These are phyloP conservation scores for Nibea albiflora DNA, from an alignment of 2,113 vertebrate species.

Conservation along the genomic window DNA sequence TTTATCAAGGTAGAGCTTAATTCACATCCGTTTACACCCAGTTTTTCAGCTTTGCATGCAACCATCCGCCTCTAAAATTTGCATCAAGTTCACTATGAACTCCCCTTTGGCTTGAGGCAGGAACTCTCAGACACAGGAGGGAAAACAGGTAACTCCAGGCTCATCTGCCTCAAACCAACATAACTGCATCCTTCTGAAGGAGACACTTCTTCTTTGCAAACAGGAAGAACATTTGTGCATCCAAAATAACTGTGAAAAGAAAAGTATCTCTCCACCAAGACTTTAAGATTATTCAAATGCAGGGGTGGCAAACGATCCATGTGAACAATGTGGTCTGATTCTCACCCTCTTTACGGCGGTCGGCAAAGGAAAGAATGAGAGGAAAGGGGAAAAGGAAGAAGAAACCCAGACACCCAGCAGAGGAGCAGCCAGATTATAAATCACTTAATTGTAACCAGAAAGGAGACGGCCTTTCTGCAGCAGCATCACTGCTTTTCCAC, in stretches of 20 bases:
- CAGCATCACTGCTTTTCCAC: constrained; percentile 56
- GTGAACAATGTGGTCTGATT: too few species aligned
- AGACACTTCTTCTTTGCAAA: neutral
- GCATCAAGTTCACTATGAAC: neutral
- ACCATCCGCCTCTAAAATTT: too few species aligned
- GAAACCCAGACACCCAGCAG: constrained; percentile 50
- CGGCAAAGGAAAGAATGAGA: constrained; percentile 13
- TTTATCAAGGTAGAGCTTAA: neutral
- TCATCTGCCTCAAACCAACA: constrained; percentile 1
- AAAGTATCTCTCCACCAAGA: neutral
- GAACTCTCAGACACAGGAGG: neutral
- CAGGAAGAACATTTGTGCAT: neutral
- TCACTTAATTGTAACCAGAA: constrained; percentile 70
- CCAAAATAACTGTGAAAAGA: neutral
- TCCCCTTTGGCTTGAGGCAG: neutral
- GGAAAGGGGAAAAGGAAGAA: constrained; percentile 30
- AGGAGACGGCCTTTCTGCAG: constrained; percentile 29
- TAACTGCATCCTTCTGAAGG: constrained; percentile 20
- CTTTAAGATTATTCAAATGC: neutral
- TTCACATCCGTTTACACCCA: too few species aligned
- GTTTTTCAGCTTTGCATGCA: neutral
- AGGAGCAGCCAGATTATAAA: constrained; percentile 64
- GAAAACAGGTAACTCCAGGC: neutral
- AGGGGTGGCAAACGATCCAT: neutral
- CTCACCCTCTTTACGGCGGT: constrained; percentile 18